Percentiles rank a stretch among this genome's conserved stretches.
Evolutionary conservation across 2,888 invertebrate species (phyloP).

Genomic region (Zhengitettix transpicula): DNA sequence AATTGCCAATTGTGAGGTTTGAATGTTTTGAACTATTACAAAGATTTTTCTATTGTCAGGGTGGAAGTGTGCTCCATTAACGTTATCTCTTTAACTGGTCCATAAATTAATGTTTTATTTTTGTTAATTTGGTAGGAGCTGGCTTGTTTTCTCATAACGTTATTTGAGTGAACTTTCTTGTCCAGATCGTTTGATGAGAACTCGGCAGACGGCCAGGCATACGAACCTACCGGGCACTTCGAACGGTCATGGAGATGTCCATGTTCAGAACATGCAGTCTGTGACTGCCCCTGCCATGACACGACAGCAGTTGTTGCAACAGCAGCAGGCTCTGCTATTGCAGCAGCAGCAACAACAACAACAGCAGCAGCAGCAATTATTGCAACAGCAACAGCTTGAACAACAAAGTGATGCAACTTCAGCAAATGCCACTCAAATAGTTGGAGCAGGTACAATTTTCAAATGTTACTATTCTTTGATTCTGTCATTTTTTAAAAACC

Average conservation of each 20-base stretch:
- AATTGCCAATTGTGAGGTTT: no score
- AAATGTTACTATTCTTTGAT: neutral
- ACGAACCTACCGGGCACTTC: slow-evolving; percentile 16
- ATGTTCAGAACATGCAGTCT: neutral
- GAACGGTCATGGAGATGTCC: slow-evolving; percentile 37
- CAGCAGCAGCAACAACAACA: slow-evolving; percentile 14
- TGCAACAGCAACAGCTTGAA: slow-evolving; percentile 10
- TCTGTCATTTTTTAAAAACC: neutral
- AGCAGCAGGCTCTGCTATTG: slow-evolving; percentile 21
- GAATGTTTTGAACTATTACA: no score
- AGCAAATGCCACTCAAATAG: slow-evolving; percentile 22
- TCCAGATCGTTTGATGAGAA: no score
- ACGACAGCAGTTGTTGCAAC: slow-evolving; percentile 18
- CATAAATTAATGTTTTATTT: no score
- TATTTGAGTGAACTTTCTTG: no score
- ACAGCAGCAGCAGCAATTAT: slow-evolving; percentile 8
- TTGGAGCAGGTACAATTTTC: slow-evolving; percentile 19
- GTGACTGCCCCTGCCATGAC: slow-evolving; percentile 23
- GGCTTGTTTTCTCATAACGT: no score
- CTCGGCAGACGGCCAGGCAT: no score
- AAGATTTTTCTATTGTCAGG: no score
- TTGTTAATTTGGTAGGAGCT: no score
- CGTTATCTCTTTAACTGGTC: no score
- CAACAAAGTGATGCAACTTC: slow-evolving; percentile 12
- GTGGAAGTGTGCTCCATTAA: no score